Evolutionary conservation across 2,888 invertebrate genomes (phyloP), one percentile per base, ranked within the genome.

Genomic region (Meandrusa payeni): DNA sequence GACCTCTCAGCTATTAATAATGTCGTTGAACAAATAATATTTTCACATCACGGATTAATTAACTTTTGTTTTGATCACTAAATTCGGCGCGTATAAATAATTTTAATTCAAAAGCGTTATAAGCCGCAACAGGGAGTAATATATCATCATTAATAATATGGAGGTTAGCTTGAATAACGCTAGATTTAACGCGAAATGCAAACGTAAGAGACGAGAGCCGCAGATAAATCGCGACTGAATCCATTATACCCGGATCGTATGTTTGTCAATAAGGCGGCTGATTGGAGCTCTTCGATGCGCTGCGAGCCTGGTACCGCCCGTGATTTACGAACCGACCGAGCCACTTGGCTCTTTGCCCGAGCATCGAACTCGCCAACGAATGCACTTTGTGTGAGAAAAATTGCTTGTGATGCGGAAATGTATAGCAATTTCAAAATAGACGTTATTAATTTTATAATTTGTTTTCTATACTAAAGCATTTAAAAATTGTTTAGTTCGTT

Each of bases 261-360:
- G 82, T 82, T 83, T 83, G 85, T 82, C 83, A 82, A 83, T 83
- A 79, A 76, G 63, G 69, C 70, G 75, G 68, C 71, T 82, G 83
- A 82, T 82, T 82, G 81, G 75, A 69, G 64, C 78, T 78, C 71
- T 67, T 73, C 69, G 64, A 56, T 57, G 65, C 70, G 64, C 72
- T 79, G 70, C 60, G 61, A 66, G 67, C 73, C 71, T 75, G 71
- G 76, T 78, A 71, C 64, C 48, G 50, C 32, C 42, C 58, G 61
- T 71, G 72, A 73, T 76, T 76, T 77, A 76, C 72, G 64, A 67
- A 62, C 67, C 63, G 64, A 62, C 64, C 69, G 74, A 65, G 71
- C 76, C 64, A 76, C 72, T 82, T 81, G 82, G 81, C 81, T 59
- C 56, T 48, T 23, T 77, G 81, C 81, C 80, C 77, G 72, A 69